A percentile compares a stretch with the other conserved stretches of the same genome.
These are phyloP conservation scores for Hybognathus amarus DNA, from an alignment of 2,797 vertebrate genomes.

Conservation along the genomic window DNA sequence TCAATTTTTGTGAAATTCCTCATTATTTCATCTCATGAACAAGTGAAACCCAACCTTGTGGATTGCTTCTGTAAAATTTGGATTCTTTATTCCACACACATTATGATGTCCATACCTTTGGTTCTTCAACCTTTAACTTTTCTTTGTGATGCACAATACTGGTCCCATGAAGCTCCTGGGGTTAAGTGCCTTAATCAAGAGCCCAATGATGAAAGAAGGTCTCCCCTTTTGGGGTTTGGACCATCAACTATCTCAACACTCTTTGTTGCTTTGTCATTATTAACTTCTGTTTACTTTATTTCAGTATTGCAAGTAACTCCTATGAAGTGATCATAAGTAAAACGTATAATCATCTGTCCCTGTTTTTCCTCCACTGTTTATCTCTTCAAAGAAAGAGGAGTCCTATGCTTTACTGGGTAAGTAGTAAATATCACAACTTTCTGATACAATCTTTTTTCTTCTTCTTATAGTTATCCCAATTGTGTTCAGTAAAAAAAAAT, in stretches of 20 bases:
- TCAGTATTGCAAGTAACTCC: slow-evolving; percentile 42
- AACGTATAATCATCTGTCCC: slow-evolving; percentile 64
- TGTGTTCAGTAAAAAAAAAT: neutral
- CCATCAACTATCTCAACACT: neutral
- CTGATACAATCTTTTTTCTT: neutral
- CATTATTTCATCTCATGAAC: neutral
- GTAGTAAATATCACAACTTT: slow-evolving; percentile 62
- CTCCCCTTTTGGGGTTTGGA: neutral
- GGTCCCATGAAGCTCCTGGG: neutral
- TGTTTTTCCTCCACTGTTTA: slow-evolving; percentile 69
- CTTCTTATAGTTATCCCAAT: neutral
- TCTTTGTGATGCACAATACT: neutral
- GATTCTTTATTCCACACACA: neutral
- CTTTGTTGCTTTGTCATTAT: slow-evolving; percentile 41
- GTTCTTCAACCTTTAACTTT: neutral
- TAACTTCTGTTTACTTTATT: slow-evolving; percentile 53
- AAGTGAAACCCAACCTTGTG: neutral
- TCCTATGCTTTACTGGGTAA: slow-evolving; percentile 75
- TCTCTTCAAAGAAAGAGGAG: slow-evolving; percentile 79
- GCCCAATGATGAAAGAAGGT: neutral
- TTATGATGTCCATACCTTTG: neutral
- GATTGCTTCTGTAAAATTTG: neutral
- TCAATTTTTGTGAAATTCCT: neutral
- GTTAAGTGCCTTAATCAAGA: neutral
- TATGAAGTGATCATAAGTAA: slow-evolving; percentile 57